Evolutionary conservation across 2,888 invertebrate genomes (phyloP).

Genomic region (Yponomeuta malinellus): DNA sequence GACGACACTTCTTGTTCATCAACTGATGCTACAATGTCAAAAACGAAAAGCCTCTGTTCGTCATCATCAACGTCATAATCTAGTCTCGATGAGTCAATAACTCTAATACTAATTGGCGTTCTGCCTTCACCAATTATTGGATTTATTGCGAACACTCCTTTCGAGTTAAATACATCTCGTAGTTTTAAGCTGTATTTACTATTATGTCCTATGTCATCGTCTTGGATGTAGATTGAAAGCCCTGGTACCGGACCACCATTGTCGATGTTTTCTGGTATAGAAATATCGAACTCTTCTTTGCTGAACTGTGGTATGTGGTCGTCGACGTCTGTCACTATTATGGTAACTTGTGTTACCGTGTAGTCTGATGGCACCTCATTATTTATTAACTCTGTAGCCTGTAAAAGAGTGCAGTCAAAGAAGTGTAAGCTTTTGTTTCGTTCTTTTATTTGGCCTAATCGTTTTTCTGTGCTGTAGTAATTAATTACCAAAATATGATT

Average conservation of each 20-base stretch:
- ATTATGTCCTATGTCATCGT: conserved; percentile 83
- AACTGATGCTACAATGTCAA: conserved; percentile 80
- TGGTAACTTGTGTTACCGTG: conserved; percentile 81
- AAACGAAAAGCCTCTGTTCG: conserved; percentile 76
- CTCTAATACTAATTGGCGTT: conserved; percentile 83
- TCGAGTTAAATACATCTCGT: conserved; percentile 75
- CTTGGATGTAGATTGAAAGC: conserved; percentile 83
- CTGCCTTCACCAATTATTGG: conserved; percentile 82
- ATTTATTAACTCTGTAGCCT: conserved; percentile 84
- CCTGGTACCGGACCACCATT: conserved; percentile 82
- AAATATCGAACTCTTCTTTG: conserved; percentile 77
- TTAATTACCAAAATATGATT: neutral
- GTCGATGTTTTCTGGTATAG: conserved; percentile 85
- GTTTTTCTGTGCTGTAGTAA: neutral
- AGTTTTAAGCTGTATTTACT: conserved; percentile 80
- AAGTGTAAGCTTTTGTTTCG: conserved; percentile 1
- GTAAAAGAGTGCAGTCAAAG: conserved; percentile 25
- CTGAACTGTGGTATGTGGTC: conserved; percentile 86
- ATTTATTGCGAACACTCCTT: conserved; percentile 77
- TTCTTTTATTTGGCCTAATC: neutral
- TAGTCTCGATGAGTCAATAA: conserved; percentile 78
- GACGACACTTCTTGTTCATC: conserved; percentile 73
- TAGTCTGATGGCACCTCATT: conserved; percentile 82
- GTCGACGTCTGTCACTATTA: conserved; percentile 86
- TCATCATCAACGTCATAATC: conserved; percentile 83